A percentile compares a stretch with the other conserved stretches of the same genome.
phyloP scores from a whole-genome alignment of 2,888 invertebrate species.

The Nomada flava region DNA sequence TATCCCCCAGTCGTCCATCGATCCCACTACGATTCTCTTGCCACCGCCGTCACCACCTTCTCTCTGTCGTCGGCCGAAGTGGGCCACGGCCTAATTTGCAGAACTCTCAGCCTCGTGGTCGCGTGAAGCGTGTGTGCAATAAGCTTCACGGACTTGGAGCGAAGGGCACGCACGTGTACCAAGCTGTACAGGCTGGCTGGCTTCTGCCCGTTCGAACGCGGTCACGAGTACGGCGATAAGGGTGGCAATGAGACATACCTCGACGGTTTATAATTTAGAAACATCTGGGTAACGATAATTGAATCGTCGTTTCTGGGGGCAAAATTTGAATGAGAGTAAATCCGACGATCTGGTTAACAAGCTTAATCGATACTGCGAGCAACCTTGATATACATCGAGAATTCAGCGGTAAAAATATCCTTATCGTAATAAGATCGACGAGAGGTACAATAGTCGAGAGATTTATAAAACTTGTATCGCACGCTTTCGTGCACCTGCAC shows the following conservation, averaged over 20 bases:
- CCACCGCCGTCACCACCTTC: conserved; percentile 37
- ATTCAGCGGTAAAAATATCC: no score
- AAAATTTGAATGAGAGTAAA: no score
- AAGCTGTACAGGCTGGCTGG: not conserved
- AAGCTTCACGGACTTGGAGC: conserved; percentile 59
- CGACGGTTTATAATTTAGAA: no score
- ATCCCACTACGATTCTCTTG: conserved; percentile 52
- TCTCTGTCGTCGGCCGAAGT: conserved; percentile 75
- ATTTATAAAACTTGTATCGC: no score
- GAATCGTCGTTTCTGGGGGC: no score
- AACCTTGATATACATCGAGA: no score
- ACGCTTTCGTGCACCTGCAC: no score
- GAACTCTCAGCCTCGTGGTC: conserved; percentile 74
- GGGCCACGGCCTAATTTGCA: conserved; percentile 84
- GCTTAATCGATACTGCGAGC: no score
- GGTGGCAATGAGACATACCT: not conserved
- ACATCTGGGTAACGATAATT: no score
- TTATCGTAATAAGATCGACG: no score
- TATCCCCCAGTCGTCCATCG: conserved; percentile 46
- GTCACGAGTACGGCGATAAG: not conserved
- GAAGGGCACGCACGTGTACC: conserved; percentile 71
- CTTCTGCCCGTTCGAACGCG: conserved; percentile 1
- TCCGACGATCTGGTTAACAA: no score
- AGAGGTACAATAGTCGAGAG: no score
- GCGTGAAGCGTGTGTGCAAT: conserved; percentile 64